Evolutionary conservation across 2,113 vertebrate genomes (phyloP).

Genomic region (Kryptolebias marmoratus): DNA sequence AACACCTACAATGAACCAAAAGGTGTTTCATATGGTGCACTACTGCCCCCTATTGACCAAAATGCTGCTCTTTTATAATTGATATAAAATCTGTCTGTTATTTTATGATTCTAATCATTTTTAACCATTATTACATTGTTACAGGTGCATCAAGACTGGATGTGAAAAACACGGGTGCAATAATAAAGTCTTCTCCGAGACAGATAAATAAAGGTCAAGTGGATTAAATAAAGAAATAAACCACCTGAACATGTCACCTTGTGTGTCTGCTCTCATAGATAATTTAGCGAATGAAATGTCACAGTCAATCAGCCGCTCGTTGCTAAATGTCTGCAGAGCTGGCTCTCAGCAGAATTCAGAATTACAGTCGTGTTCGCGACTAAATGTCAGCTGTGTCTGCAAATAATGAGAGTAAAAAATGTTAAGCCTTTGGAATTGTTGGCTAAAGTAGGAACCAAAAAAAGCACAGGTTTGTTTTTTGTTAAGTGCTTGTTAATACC

Average conservation of each 20-base stretch:
- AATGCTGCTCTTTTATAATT: not conserved
- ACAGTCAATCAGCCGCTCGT: conserved; percentile 8
- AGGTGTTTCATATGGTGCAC: conserved; percentile 18
- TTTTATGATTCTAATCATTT: not conserved
- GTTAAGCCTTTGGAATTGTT: conserved; percentile 3
- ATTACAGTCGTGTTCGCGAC: conserved; percentile 26
- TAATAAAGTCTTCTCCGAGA: not conserved
- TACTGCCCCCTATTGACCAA: conserved; percentile 60
- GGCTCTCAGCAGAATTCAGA: conserved; percentile 23
- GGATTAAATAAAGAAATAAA: conserved; percentile 30
- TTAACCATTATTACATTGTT: no score
- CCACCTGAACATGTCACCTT: not conserved
- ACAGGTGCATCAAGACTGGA: no score
- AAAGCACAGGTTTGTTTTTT: not conserved
- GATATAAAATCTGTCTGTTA: not conserved
- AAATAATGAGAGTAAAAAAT: conserved; percentile 33
- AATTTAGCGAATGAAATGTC: conserved; percentile 55
- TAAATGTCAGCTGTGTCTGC: conserved; percentile 45
- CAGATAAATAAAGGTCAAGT: conserved; percentile 29
- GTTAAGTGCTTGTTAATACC: not conserved
- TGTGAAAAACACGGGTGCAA: no score
- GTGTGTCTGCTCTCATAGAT: conserved; percentile 8
- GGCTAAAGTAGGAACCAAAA: not conserved
- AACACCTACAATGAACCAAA: not conserved
- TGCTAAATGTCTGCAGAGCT: conserved; percentile 10